These are phyloP conservation scores for Carettochelys insculpta DNA, from an alignment of 2,113 vertebrate genomes.

Conservation along the genomic window DNA sequence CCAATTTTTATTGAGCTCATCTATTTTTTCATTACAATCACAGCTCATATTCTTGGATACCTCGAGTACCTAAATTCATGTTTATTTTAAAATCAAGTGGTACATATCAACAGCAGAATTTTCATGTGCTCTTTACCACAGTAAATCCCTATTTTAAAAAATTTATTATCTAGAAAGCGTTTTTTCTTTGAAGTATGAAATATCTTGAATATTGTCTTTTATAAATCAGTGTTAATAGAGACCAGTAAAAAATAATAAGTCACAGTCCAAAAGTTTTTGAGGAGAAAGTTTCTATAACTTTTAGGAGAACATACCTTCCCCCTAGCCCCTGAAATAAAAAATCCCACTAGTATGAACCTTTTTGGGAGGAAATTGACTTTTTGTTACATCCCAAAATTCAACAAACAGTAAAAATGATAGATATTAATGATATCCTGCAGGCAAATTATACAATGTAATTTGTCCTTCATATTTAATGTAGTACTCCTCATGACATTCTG, in stretches of 20 bases:
- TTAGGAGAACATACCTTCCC: neutral
- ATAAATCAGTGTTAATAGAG: slow-evolving; percentile 25
- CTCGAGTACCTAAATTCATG: slow-evolving; percentile 28
- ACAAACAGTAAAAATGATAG: too few relatives aligned
- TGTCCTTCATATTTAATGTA: too few relatives aligned
- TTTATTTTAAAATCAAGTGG: slow-evolving; percentile 19
- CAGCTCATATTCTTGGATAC: slow-evolving; percentile 10
- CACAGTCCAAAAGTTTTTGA: neutral
- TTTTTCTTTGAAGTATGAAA: slow-evolving; percentile 28
- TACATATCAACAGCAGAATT: neutral
- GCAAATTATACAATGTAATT: too few relatives aligned
- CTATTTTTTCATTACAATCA: slow-evolving; percentile 51
- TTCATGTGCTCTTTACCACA: slow-evolving; percentile 40
- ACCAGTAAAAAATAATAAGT: slow-evolving; percentile 16
- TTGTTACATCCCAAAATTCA: too few relatives aligned
- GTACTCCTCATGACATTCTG: too few relatives aligned
- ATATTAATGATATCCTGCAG: too few relatives aligned
- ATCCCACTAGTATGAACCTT: too few relatives aligned
- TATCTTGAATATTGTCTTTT: neutral
- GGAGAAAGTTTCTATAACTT: neutral
- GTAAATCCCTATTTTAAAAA: slow-evolving; percentile 34
- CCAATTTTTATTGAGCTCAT: slow-evolving; percentile 22
- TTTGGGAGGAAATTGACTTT: too few relatives aligned
- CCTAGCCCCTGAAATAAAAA: neutral
- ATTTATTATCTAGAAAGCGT: slow-evolving; percentile 21